These are phyloP conservation scores for Garrulus glandarius DNA, from an alignment of 2,797 vertebrate species.

Conservation along the genomic window DNA sequence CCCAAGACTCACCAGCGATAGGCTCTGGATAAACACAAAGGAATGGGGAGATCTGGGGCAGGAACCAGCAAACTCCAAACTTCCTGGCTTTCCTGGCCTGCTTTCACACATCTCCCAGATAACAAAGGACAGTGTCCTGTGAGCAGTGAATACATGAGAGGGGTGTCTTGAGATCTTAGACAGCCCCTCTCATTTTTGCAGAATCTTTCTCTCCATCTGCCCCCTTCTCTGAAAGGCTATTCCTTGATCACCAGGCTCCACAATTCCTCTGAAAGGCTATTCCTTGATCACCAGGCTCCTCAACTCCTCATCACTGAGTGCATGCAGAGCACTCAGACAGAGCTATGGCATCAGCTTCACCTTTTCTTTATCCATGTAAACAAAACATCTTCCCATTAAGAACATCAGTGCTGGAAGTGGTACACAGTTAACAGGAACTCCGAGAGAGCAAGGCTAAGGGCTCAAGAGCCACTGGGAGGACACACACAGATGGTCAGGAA, in stretches of 20 bases:
- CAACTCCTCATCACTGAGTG: background rate
- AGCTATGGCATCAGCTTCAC: background rate
- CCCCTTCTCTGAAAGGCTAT: background rate
- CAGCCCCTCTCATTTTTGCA: background rate
- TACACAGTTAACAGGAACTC: background rate
- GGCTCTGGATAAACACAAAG: background rate
- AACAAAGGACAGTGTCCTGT: background rate
- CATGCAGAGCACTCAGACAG: background rate
- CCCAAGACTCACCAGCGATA: background rate
- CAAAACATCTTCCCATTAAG: background rate
- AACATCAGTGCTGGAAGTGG: background rate
- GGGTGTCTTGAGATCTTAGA: background rate
- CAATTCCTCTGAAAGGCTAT: background rate
- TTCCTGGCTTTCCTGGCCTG: background rate
- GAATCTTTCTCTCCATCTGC: background rate
- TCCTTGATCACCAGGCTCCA: too few species aligned
- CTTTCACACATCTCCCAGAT: background rate
- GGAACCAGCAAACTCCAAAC: background rate
- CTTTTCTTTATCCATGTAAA: background rate
- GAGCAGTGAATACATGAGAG: background rate
- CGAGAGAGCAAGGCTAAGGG: background rate
- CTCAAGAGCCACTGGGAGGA: background rate
- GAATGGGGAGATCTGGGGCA: background rate
- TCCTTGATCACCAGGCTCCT: background rate
- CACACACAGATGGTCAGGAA: fast-evolving